Evolutionary conservation across 2,888 invertebrate species (phyloP), one percentile per base, ranked within the genome.

Genomic region (Penaeus monodon): DNA sequence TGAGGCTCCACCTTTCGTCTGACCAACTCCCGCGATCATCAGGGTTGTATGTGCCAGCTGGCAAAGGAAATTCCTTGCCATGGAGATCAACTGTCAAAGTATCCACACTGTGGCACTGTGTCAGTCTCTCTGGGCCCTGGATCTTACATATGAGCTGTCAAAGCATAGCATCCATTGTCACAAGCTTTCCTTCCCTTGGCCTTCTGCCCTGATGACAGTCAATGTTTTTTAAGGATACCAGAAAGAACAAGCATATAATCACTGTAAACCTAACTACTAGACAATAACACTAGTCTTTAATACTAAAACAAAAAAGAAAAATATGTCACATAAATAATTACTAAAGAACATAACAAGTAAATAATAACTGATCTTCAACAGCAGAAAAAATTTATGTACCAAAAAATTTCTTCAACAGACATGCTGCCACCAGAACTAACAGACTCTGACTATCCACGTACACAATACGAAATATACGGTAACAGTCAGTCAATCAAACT

Each of bases 141-240:
- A 96, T 77, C 99, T 94, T 44, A 99, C 95, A 92, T 98, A 97
- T 88, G 98, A 97, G 99, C 98, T 0, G 99, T 99, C 81, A 99
- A 93, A 1, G 96, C 94, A 92, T 98, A 98, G 92, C 99, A 99
- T 91, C 96, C 96, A 7, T 97, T 97, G 93, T 99, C 99, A 0
- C 98, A 8, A 96, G 94, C 93, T 97, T 98, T 33, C 98, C 98
- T 92, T 98, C 98, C 90, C 96, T 94, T 92, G 97, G 97, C 92
- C 95, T 95, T 90, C 96, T 96, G 1, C 97, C 96, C 96, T 97
- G 91, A 91, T 82, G 44, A 44, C 24, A 63, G 77, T 24, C 38
- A 74, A 29, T 74, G 38, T 74, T 70, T 27, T n/a, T n/a, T n/a
- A n/a, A 70, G 7, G 27, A 29, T 70, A 70, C 27, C 17, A 70